These are phyloP conservation scores for Uria aalge DNA, from an alignment of 2,113 vertebrate genomes.

Conservation along the genomic window DNA sequence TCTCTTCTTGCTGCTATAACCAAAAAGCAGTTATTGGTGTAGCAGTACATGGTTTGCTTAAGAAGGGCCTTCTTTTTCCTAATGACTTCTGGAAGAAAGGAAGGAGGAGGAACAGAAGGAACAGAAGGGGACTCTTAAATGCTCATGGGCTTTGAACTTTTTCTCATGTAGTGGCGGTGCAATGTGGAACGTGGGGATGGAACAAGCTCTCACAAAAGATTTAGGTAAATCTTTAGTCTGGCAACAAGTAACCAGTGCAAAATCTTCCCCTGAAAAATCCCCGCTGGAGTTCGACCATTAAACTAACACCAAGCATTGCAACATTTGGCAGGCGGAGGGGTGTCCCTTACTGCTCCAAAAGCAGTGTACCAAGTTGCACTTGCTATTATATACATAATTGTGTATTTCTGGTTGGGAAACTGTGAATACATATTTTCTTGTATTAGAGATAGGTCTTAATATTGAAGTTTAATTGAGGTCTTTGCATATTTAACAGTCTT, in stretches of 20 bases:
- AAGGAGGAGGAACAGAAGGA: not conserved
- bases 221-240: not conserved
- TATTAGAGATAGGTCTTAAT: not conserved
- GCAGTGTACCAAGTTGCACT: not conserved
- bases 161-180: not conserved
- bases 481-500: not conserved
- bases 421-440: not conserved
- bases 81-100: not conserved
- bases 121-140: not conserved
- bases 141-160: not conserved
- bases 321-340: not conserved
- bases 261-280: not conserved
- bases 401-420: not conserved
- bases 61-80: not conserved
- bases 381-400: not conserved
- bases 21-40: not conserved
- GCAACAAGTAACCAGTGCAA: not conserved
- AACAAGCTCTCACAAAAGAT: not conserved
- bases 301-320: not conserved
- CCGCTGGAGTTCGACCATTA: not conserved
- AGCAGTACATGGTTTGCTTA: not conserved
- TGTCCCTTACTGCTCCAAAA: not conserved
- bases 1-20: not conserved
- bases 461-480: not conserved
- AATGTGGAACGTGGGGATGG: not conserved